Conservation (phyloP, 2,888 invertebrate genomes). For the Lasioglossum vierecki region DNA sequence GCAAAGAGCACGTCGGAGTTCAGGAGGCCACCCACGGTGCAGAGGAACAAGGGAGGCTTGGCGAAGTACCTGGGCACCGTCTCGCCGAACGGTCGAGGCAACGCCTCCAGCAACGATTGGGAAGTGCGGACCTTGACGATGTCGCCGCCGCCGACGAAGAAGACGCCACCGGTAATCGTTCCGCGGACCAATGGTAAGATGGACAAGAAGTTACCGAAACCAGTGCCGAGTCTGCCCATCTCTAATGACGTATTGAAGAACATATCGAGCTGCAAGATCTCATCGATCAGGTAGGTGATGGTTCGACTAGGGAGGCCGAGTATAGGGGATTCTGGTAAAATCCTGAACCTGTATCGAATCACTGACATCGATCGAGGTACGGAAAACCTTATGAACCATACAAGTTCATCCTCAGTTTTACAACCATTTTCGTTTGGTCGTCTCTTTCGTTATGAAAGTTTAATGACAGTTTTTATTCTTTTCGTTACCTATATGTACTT, state of each 20-base stretch:
- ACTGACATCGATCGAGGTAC: conserved; percentile 20
- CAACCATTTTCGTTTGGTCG: not conserved
- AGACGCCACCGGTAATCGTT: conserved; percentile 84
- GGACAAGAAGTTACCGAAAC: conserved; percentile 86
- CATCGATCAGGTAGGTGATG: conserved; percentile 71
- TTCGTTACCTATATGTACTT: not conserved
- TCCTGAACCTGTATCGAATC: not conserved
- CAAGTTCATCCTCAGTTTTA: not conserved
- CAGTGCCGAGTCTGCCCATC: conserved; percentile 84
- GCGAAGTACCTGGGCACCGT: conserved; percentile 78
- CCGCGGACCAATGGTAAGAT: conserved; percentile 86
- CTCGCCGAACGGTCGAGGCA: conserved; percentile 67
- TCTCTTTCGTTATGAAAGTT: not conserved
- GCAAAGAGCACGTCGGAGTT: conserved; percentile 81
- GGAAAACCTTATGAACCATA: not conserved
- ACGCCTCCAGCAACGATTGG: conserved; percentile 74
- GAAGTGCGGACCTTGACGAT: conserved; percentile 75
- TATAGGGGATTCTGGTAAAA: not conserved
- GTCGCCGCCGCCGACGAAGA: conserved; percentile 82
- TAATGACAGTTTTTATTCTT: not conserved
- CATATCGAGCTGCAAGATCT: conserved; percentile 77
- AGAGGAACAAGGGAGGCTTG: conserved; percentile 80
- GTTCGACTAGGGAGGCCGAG: not conserved
- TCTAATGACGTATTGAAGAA: conserved; percentile 77
- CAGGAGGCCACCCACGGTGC: conserved; percentile 81